These are phyloP conservation scores for Cyprinodon variegatus DNA, from an alignment of 2,113 vertebrate genomes.

Conservation along the genomic window DNA sequence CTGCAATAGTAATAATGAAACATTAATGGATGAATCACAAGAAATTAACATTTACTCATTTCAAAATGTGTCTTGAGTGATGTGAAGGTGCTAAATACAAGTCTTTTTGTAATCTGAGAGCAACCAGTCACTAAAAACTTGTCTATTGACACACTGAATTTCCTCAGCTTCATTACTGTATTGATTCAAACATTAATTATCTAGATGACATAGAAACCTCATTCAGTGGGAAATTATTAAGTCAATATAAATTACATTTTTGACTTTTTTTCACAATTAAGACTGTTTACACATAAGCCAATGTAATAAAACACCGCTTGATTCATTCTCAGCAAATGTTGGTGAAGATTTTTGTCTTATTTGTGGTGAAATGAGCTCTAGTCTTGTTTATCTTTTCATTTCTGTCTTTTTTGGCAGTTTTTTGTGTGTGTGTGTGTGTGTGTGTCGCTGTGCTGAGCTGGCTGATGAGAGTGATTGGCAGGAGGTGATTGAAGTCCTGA, in stretches of 20 bases:
- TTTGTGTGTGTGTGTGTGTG: constrained; percentile 29
- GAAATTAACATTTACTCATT: too few species aligned
- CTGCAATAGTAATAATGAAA: too few species aligned
- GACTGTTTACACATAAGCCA: neutral
- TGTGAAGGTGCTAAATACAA: too few species aligned
- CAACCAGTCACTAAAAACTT: too few species aligned
- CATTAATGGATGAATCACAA: too few species aligned
- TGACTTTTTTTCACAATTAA: neutral
- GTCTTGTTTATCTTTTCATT: constrained; percentile 31
- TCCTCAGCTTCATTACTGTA: too few species aligned
- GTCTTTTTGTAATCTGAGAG: too few species aligned
- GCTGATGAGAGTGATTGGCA: constrained; percentile 63
- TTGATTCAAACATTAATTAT: too few species aligned
- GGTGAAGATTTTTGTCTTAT: constrained; percentile 19
- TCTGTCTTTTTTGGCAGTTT: constrained; percentile 27
- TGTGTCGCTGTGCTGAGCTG: constrained; percentile 51
- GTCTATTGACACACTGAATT: too few species aligned
- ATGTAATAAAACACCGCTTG: constrained; percentile 8
- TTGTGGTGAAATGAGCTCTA: constrained; percentile 9
- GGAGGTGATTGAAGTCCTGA: constrained; percentile 59
- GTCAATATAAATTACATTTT: neutral
- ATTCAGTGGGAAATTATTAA: neutral
- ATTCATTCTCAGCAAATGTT: constrained; percentile 13
- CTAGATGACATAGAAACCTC: neutral
- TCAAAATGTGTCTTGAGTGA: too few species aligned